Percentiles rank a stretch among this genome's conserved stretches.
These are phyloP conservation scores for Sanderia malayensis DNA, from an alignment of 30 jellyfish, hydroid and myxozoan genomes.

Conservation along the genomic window DNA sequence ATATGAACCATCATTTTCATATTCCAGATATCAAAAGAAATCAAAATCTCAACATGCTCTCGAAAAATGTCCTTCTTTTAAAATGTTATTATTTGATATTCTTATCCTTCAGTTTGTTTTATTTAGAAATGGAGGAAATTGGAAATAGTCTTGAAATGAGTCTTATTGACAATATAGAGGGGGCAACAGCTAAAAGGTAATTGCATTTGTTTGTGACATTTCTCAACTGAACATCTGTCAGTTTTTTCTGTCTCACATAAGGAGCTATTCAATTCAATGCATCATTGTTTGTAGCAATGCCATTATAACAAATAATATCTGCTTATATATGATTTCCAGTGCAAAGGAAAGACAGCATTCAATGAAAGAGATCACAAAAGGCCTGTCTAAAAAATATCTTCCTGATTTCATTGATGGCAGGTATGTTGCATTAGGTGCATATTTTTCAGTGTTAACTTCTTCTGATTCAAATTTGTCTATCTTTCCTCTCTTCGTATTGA, in stretches of 20 bases:
- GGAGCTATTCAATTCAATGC: too few relatives aligned
- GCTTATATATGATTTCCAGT: slow-evolving; percentile 46
- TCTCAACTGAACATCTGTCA: not conserved
- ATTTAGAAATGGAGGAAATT: slow-evolving; percentile 36
- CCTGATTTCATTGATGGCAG: slow-evolving; percentile 65
- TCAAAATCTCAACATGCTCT: too few relatives aligned
- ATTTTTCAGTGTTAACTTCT: too few relatives aligned
- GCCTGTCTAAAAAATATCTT: slow-evolving; percentile 48
- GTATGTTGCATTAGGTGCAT: slow-evolving; percentile 40
- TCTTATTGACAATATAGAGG: slow-evolving; percentile 48
- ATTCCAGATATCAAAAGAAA: too few relatives aligned
- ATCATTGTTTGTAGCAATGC: too few relatives aligned
- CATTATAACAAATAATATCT: too few relatives aligned
- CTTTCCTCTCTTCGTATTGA: too few relatives aligned
- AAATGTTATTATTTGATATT: too few relatives aligned
- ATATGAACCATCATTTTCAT: too few relatives aligned
- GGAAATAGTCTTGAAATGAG: slow-evolving; percentile 40
- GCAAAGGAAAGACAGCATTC: slow-evolving; percentile 72
- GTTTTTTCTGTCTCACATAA: too few relatives aligned
- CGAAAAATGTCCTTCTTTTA: too few relatives aligned
- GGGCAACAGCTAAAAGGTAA: slow-evolving; percentile 62
- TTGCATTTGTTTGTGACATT: not conserved
- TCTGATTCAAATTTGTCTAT: too few relatives aligned
- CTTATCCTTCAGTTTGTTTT: not conserved
- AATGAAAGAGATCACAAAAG: slow-evolving; percentile 53